A percentile compares a stretch with the other conserved stretches of the same genome.
phyloP scores from a whole-genome alignment of 2,888 invertebrate genomes.

The Drosophila niveifrons region DNA sequence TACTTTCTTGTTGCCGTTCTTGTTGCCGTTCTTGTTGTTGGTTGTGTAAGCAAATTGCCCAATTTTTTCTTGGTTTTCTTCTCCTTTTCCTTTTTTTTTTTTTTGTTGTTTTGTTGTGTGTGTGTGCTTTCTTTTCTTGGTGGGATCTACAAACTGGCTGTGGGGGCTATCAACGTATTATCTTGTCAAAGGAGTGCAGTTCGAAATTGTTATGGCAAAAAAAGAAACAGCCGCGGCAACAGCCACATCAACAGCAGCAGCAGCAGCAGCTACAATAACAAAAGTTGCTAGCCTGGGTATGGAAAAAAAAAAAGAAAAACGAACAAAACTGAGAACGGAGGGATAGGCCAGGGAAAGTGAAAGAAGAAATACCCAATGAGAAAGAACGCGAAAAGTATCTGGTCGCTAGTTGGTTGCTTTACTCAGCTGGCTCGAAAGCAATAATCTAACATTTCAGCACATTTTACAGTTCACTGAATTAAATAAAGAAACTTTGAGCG shows the following conservation, averaged over 20 bases:
- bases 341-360: conserved; percentile 37
- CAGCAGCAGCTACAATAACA: not conserved
- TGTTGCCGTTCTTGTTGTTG: conserved; percentile 56
- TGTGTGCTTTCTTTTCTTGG: not conserved
- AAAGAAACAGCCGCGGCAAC: conserved; percentile 59
- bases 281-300: not conserved
- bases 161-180: conserved; percentile 75
- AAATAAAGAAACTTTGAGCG: conserved; percentile 77
- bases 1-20: conserved; percentile 38
- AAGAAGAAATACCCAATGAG: conserved; percentile 34
- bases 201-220: conserved; percentile 72
- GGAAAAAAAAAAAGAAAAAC: not conserved
- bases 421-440: conserved; percentile 60
- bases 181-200: conserved; percentile 76
- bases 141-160: conserved; percentile 28
- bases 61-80: conserved; percentile 60
- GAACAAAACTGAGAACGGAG: conserved; percentile 4
- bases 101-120: not conserved
- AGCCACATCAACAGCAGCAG: conserved; percentile 36
- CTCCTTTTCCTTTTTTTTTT: conserved; percentile 1
- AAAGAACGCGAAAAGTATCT: conserved; percentile 59
- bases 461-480: conserved; percentile 80
- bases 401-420: conserved; percentile 58
- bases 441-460: conserved; percentile 79
- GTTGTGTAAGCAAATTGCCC: conserved; percentile 76